Conservation (phyloP, 1,140 invertebrate species). For the Ptiloglossa arizonensis region DNA sequence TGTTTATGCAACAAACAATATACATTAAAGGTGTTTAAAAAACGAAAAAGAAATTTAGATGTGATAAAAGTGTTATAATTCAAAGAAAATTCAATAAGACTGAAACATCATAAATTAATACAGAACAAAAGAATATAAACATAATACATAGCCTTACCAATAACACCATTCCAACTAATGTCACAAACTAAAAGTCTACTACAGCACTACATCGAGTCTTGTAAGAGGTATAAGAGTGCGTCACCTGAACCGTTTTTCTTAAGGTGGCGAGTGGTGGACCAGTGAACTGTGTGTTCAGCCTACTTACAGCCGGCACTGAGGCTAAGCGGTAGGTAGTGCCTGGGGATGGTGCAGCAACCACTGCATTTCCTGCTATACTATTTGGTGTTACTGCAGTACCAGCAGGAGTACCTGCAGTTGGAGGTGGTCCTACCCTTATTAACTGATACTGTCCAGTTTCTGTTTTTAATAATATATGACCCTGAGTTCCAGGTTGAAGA, state of each 20-base stretch:
- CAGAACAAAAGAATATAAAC: slow-evolving; percentile 43
- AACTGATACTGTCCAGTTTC: slow-evolving; percentile 97
- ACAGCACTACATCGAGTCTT: slow-evolving; percentile 81
- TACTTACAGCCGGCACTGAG: slow-evolving; percentile 84
- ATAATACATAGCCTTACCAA: slow-evolving; percentile 63
- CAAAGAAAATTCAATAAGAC: slow-evolving; percentile 23
- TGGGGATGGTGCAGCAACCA: slow-evolving; percentile 74
- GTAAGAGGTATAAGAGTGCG: slow-evolving; percentile 79
- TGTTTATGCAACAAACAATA: background rate
- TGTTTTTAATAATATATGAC: slow-evolving; percentile 94
- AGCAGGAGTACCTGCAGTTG: slow-evolving; percentile 80
- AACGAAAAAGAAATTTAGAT: slow-evolving; percentile 18
- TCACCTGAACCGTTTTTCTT: slow-evolving; percentile 83
- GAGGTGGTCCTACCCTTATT: slow-evolving; percentile 91
- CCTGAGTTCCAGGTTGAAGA: slow-evolving; percentile 91
- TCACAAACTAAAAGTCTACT: slow-evolving; percentile 71
- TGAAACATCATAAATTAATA: slow-evolving; percentile 12
- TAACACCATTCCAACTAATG: slow-evolving; percentile 71
- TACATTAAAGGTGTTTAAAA: background rate
- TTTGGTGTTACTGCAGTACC: slow-evolving; percentile 84
- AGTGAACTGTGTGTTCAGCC: slow-evolving; percentile 83
- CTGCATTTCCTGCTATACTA: slow-evolving; percentile 81
- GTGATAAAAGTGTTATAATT: slow-evolving; percentile 32
- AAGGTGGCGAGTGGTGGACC: slow-evolving; percentile 83
- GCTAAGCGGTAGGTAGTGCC: slow-evolving; percentile 83